phyloP scores from a whole-genome alignment of 2,797 vertebrate species.

The Hylomyscus alleni region DNA sequence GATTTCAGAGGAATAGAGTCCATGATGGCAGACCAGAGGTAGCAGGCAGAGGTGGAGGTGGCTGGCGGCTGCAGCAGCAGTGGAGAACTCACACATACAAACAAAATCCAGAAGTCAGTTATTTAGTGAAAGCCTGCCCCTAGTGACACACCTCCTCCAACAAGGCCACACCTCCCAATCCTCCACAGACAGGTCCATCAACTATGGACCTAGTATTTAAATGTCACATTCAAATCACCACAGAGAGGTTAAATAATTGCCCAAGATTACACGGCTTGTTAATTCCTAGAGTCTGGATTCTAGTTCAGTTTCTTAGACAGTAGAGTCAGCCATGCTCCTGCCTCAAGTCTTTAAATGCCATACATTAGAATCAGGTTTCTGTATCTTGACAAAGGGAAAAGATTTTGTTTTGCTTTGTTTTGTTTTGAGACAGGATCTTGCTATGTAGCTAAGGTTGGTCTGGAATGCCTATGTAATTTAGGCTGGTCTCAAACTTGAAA shows the following conservation, averaged over 20 bases:
- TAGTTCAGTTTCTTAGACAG: not conserved
- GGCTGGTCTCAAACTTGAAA: not conserved
- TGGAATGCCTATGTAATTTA: not conserved
- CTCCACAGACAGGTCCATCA: not conserved
- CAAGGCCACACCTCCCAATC: not conserved
- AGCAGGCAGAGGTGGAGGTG: not conserved
- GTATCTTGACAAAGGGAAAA: not conserved
- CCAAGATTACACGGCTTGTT: not conserved
- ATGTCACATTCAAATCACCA: not conserved
- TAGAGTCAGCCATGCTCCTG: not conserved
- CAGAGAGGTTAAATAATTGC: constrained; percentile 12
- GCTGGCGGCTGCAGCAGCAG: not conserved
- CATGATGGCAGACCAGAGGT: not conserved
- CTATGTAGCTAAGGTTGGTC: not conserved
- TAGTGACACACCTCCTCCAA: not conserved
- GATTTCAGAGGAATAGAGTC: not conserved
- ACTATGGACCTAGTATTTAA: not conserved
- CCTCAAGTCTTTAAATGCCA: not conserved
- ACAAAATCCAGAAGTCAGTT: not conserved
- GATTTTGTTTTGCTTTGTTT: not conserved
- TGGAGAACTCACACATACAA: not conserved
- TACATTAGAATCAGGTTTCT: not conserved
- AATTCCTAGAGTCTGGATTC: not conserved
- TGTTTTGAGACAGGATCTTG: not conserved
- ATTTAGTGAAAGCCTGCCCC: not conserved